Conservation (phyloP, 2,797 vertebrate genomes). For the Coracias cyanogaster region DNA sequence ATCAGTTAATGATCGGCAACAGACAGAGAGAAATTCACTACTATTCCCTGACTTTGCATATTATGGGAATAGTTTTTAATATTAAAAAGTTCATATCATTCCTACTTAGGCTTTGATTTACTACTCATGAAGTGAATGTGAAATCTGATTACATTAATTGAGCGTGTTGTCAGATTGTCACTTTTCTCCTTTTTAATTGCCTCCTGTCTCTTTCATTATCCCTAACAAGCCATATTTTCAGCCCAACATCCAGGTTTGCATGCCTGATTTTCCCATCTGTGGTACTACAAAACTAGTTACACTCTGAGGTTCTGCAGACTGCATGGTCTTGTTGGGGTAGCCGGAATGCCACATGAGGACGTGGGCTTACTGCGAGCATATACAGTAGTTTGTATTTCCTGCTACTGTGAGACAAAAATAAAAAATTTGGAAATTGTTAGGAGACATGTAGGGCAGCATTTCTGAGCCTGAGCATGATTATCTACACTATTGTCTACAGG, state of each 20-base stretch:
- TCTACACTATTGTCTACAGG: background rate
- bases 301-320: background rate
- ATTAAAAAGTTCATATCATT: constrained; percentile 29
- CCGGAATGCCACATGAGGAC: background rate
- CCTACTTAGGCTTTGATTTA: constrained; percentile 14
- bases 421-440: background rate
- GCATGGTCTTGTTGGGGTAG: background rate
- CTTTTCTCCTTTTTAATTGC: constrained; percentile 54
- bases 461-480: background rate
- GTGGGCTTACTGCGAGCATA: background rate
- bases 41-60: constrained; percentile 51
- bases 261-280: background rate
- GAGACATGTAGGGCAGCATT: background rate
- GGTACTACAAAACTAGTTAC: background rate
- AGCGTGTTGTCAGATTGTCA: constrained; percentile 59
- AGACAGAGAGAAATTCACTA: constrained; percentile 16
- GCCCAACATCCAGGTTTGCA: background rate
- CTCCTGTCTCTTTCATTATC: background rate
- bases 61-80: constrained; percentile 39
- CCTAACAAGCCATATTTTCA: constrained; percentile 5
- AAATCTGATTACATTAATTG: constrained; percentile 57
- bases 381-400: background rate
- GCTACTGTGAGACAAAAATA: background rate
- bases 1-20: constrained; percentile 27
- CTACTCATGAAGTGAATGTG: background rate